Evolutionary conservation across 2,888 invertebrate genomes (phyloP), one percentile per base, ranked within the genome.

Genomic region (Pachycephus smyrnensis): DNA sequence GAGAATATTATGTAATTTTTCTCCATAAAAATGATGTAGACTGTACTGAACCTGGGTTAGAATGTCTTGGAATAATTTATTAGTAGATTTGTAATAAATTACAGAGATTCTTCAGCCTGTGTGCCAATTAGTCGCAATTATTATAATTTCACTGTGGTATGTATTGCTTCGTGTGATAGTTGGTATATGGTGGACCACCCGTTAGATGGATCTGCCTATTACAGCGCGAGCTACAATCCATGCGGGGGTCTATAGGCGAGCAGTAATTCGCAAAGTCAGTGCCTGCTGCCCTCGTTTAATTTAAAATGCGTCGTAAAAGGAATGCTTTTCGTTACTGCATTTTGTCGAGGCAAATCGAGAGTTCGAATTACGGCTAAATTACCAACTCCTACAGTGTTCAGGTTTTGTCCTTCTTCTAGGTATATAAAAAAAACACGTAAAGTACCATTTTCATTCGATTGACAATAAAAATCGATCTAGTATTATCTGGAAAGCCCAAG

Each of bases 181-280:
- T 23, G 23, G 55, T 55, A 55, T 0, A 55, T 1, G 1, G 23
- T 40, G 23, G 55, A 23, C 55, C 55, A 55, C 55, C 55, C 55
- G 55, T 55, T 55, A 55, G 55, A 55, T 55, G 23, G 55, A 55
- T 55, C 55, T 23, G 55, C 23, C 55, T 55, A 55, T 55, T 55
- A 23, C 55, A 55, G 55, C 55, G 4, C 35, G 55, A 23, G 55
- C 55, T 55, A 9, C 55, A 55, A 55, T 55, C 55, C 55, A 55
- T 55, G 55, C 71, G 71, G 71, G 71, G 31, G 71, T 71, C 31
- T 33, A 31, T 12, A 33, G 71, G 31, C 31, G 31, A 23, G 71
- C 71, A 32, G 33, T 71, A 71, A 71, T 71, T 71, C 71, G 31
- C 71, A 71, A 33, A 71, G 71, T 71, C 71, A 31, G 71, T 33